Conservation (phyloP, 2,888 invertebrate species). For the Coelinius sp. region DNA sequence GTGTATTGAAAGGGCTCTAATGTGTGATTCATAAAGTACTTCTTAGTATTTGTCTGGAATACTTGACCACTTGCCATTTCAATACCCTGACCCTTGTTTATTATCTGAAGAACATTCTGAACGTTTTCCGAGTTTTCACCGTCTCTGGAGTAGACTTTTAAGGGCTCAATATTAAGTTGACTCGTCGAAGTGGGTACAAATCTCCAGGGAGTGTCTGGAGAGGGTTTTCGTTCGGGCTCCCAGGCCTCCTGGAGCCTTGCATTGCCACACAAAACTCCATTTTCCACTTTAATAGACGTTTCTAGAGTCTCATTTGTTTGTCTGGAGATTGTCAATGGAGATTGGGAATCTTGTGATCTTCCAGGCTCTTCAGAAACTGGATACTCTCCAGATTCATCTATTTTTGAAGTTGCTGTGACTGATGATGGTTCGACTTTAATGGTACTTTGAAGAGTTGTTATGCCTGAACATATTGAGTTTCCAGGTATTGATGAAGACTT, state of each 20-base stretch:
- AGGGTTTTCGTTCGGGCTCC: slow-evolving; percentile 66
- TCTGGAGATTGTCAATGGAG: slow-evolving; percentile 53
- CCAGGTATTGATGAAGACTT: slow-evolving; percentile 48
- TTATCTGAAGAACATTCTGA: slow-evolving; percentile 65
- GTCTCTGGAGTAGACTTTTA: slow-evolving; percentile 59
- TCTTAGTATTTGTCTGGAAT: slow-evolving; percentile 63
- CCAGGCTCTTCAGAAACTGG: slow-evolving; percentile 56
- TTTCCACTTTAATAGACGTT: slow-evolving; percentile 58
- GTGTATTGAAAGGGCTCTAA: slow-evolving; percentile 63
- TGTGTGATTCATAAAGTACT: slow-evolving; percentile 66
- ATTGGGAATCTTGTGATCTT: slow-evolving; percentile 59
- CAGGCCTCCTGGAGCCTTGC: slow-evolving; percentile 68
- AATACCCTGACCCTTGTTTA: slow-evolving; percentile 65
- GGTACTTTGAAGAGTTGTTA: slow-evolving; percentile 56
- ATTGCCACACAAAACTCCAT: slow-evolving; percentile 66
- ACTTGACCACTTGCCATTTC: slow-evolving; percentile 63
- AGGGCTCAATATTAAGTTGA: slow-evolving; percentile 59
- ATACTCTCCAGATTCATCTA: slow-evolving; percentile 49
- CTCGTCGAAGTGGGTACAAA: slow-evolving; percentile 63
- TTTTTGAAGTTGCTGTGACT: not conserved
- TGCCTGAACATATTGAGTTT: slow-evolving; percentile 52
- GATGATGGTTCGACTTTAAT: slow-evolving; percentile 52
- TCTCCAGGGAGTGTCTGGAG: slow-evolving; percentile 68
- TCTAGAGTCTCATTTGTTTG: slow-evolving; percentile 56
- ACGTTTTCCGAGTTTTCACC: slow-evolving; percentile 60